phyloP scores from a whole-genome alignment of 2,888 invertebrate species.

The Lepidocyrtinus sp. region DNA sequence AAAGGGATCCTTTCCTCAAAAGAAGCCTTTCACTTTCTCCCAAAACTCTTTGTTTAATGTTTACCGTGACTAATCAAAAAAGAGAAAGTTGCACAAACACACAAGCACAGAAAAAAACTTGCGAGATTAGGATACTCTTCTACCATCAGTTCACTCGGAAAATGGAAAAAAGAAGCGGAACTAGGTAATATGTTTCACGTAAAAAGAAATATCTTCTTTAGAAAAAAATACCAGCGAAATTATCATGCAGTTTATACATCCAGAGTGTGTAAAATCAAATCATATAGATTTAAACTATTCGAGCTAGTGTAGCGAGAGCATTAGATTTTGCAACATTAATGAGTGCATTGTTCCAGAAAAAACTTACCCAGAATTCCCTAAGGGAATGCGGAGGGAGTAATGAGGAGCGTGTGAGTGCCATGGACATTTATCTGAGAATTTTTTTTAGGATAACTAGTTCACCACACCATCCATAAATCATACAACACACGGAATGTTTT shows the following conservation, averaged over 20 bases:
- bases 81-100: background rate
- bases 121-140: no score
- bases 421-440: slow-evolving; percentile 7
- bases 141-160: background rate
- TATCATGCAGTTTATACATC: no score
- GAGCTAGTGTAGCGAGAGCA: no score
- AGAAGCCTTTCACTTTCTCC: background rate
- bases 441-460: background rate
- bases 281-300: no score
- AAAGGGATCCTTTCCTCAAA: background rate
- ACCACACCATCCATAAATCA: no score
- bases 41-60: background rate
- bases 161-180: background rate
- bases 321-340: slow-evolving; percentile 5
- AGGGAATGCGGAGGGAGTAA: slow-evolving; percentile 1
- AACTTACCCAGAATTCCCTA: background rate
- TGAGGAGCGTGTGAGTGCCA: background rate
- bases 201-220: no score
- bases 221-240: no score
- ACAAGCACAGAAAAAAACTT: background rate
- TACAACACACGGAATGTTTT: no score
- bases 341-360: background rate
- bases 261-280: no score
- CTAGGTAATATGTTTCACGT: no score
- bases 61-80: slow-evolving; percentile 14